Conservation (phyloP, 2,113 vertebrate species). For the Nerophis lumbriciformis region DNA sequence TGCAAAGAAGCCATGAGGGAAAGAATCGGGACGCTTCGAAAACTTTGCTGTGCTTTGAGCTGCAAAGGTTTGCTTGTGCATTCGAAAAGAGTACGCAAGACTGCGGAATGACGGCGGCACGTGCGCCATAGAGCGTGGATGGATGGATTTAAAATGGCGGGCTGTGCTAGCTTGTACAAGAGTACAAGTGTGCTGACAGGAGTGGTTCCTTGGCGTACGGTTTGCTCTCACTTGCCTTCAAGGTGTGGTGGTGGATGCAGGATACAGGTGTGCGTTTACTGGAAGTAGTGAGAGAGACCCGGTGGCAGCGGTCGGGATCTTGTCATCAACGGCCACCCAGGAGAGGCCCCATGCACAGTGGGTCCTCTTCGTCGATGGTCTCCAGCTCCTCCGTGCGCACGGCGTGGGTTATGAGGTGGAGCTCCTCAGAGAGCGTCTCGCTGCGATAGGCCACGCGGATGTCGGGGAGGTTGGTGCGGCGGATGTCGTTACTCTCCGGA, state of each 20-base stretch:
- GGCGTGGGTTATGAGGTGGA: slow-evolving; percentile 86
- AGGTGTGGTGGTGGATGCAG: slow-evolving; percentile 20
- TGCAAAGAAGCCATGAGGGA: too few species aligned
- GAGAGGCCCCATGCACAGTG: slow-evolving; percentile 62
- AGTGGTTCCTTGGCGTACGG: slow-evolving; percentile 27
- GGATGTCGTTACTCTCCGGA: slow-evolving; percentile 86
- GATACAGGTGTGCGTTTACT: slow-evolving; percentile 1
- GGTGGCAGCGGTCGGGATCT: slow-evolving; percentile 36
- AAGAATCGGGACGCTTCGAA: background rate
- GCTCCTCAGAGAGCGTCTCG: slow-evolving; percentile 89
- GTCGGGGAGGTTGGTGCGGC: slow-evolving; percentile 88
- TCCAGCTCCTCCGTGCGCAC: slow-evolving; percentile 80
- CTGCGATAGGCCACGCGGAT: slow-evolving; percentile 86
- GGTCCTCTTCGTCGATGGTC: slow-evolving; percentile 76
- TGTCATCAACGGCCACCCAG: slow-evolving; percentile 29
- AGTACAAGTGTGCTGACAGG: slow-evolving; percentile 1
- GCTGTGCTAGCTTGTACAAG: background rate
- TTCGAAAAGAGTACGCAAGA: background rate
- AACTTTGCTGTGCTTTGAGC: background rate
- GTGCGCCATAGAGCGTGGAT: background rate
- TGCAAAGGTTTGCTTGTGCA: slow-evolving; percentile 11
- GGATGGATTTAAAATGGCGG: background rate
- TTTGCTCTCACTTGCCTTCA: background rate
- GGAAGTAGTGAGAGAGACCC: slow-evolving; percentile 16
- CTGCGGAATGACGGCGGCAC: background rate